Percentiles rank a stretch among this genome's conserved stretches.
Conservation (phyloP, 1,140 invertebrate genomes). For the Heliconius hewitsoni region DNA sequence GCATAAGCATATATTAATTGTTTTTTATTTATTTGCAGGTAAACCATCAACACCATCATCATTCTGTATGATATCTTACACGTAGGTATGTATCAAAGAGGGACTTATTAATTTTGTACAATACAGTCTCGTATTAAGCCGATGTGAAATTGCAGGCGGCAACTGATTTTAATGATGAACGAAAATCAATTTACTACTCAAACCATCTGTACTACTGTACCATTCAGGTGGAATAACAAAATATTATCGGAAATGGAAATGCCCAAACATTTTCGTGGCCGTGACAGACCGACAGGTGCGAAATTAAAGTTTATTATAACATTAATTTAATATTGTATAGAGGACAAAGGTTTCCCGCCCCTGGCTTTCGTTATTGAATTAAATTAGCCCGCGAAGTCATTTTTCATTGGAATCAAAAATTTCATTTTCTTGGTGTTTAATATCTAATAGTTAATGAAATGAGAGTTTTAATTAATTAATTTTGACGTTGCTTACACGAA, state of each 20-base stretch:
- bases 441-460: conserved; percentile 10
- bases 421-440: conserved; percentile 3
- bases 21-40: background rate
- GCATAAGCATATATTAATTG: background rate
- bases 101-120: background rate
- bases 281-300: conserved; percentile 51
- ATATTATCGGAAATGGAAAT: conserved; percentile 62
- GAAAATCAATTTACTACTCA: conserved; percentile 31
- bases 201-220: conserved; percentile 22
- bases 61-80: background rate
- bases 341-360: conserved; percentile 46
- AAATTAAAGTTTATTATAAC: conserved; percentile 68
- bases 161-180: conserved; percentile 30
- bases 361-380: conserved; percentile 43
- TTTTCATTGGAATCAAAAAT: conserved; percentile 31
- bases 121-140: conserved; percentile 15
- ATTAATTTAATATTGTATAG: conserved; percentile 56
- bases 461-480: background rate
- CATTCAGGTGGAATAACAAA: conserved; percentile 29
- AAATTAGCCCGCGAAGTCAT: conserved; percentile 33
- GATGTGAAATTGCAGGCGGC: conserved; percentile 11
- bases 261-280: conserved; percentile 43
- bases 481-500: background rate
- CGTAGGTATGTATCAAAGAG: background rate
- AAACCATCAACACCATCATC: background rate